Percentiles rank a stretch among this genome's conserved stretches.
Evolutionary conservation across 2,888 invertebrate species (phyloP).

Genomic region (Thymelicus acteon): DNA sequence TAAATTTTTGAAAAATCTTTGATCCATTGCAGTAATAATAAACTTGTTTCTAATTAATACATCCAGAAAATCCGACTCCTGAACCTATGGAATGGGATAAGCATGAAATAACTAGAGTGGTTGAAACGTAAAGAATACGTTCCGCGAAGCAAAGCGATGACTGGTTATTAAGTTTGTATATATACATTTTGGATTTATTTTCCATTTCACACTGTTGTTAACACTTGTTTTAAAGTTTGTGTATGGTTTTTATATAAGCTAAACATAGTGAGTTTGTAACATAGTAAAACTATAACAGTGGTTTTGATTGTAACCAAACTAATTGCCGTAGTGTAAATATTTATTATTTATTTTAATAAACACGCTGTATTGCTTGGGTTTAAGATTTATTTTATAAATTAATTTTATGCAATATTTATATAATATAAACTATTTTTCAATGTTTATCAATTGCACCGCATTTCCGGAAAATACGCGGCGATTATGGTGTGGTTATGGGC

Average conservation of each 20-base stretch:
- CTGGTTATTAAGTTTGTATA: too few relatives aligned
- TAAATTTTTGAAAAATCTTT: too few relatives aligned
- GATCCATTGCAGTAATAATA: too few relatives aligned
- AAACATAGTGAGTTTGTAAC: not conserved
- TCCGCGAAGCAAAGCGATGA: too few relatives aligned
- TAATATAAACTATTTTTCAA: not conserved
- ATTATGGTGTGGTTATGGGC: not conserved
- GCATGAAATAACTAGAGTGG: too few relatives aligned
- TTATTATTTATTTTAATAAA: constrained; percentile 11
- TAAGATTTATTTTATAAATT: not conserved
- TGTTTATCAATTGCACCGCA: not conserved
- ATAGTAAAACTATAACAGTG: not conserved
- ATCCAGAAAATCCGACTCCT: too few relatives aligned
- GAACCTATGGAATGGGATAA: too few relatives aligned
- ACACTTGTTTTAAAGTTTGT: not conserved
- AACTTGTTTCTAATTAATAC: too few relatives aligned
- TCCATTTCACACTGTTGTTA: not conserved
- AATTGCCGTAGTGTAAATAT: constrained; percentile 16
- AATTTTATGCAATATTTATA: not conserved
- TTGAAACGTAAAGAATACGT: too few relatives aligned
- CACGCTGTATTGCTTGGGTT: constrained; percentile 3
- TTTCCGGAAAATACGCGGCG: not conserved
- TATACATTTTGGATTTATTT: not conserved
- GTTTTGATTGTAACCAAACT: constrained; percentile 6
- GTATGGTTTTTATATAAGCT: not conserved